phyloP scores from a whole-genome alignment of 2,797 vertebrate genomes.

The Oophaga sylvatica region DNA sequence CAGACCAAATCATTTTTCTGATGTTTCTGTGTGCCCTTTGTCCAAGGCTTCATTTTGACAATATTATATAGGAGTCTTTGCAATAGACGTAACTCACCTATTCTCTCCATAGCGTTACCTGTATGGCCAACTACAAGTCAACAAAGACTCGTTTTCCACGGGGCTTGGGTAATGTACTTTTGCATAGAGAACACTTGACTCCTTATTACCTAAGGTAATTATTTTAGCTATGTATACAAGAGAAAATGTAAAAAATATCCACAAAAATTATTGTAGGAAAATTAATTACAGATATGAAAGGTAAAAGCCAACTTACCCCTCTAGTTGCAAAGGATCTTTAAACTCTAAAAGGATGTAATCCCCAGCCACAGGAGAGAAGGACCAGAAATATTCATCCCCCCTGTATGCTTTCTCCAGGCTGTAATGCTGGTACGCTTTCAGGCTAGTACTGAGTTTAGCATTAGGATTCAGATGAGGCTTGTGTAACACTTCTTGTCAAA shows the following conservation, averaged over 20 bases:
- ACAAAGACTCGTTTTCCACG: too few relatives aligned
- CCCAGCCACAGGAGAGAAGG: constrained; percentile 71
- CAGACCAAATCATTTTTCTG: too few relatives aligned
- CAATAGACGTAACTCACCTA: too few relatives aligned
- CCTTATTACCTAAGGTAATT: too few relatives aligned
- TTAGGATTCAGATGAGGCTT: constrained; percentile 78
- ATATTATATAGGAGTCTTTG: too few relatives aligned
- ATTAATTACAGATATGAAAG: background rate
- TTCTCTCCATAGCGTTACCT: too few relatives aligned
- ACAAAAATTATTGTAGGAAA: background rate
- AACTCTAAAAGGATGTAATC: constrained; percentile 81
- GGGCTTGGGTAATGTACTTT: too few relatives aligned
- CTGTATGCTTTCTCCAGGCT: constrained; percentile 75
- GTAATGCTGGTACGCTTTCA: constrained; percentile 74
- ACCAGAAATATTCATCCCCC: constrained; percentile 80
- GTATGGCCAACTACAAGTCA: too few relatives aligned
- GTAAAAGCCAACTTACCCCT: constrained; percentile 73
- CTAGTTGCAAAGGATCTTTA: constrained; percentile 69
- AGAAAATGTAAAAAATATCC: background rate
- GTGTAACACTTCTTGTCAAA: constrained; percentile 75
- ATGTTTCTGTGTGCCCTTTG: too few relatives aligned
- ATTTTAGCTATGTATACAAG: too few relatives aligned
- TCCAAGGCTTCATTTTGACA: too few relatives aligned
- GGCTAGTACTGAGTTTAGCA: constrained; percentile 74
- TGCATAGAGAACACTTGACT: too few relatives aligned